Evolutionary conservation across 2,888 invertebrate species (phyloP), one percentile per base, ranked within the genome.

Genomic region (Stictocephala bisonia): DNA sequence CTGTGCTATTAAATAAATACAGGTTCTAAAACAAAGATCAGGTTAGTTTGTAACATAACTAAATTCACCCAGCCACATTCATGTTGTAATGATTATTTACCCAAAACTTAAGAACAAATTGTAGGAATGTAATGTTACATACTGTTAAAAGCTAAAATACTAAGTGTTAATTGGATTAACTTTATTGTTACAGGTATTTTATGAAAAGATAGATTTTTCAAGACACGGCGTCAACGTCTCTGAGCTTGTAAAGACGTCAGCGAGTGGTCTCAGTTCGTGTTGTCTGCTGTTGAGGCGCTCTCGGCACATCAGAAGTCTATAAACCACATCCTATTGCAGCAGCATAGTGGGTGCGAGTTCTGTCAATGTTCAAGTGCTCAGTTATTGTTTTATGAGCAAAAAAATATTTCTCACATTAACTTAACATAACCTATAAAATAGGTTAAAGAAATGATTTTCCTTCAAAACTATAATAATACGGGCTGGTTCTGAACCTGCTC

Each of bases 131-230:
- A 15, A 71, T 11, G 29, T 22, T 50, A n/a, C n/a, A n/a, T n/a
- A n/a, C n/a, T n/a, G n/a, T n/a, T n/a, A n/a, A n/a, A n/a, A 18
- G 15, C n/a, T 68, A 35, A 66, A 68, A 66, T 13, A 4, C 4
- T 11, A 22, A 40, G 18, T 20, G n/a, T 70, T 74, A 56, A 15
- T 69, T 66, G 20, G 51, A 9, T 75, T 72, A 48, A 29, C 11
- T 72, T 22, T 50, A 31, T 26, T 71, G 58, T 84, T 86, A 48
- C 86, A 92, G 92, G 90, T 94, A 67, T 92, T 96, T 81, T 91
- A 92, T 77, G 93, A 95, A 80, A 93, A 92, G 86, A 91, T 95
- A 48, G 93, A 93, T 83, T 93, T 92, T 82, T 90, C 93, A 22
- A 88, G 93, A 79, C 89, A 94, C 82, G 91, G 92, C 3, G 87